Evolutionary conservation across 2,113 vertebrate species (phyloP).

Genomic region (Ptyas mucosa): DNA sequence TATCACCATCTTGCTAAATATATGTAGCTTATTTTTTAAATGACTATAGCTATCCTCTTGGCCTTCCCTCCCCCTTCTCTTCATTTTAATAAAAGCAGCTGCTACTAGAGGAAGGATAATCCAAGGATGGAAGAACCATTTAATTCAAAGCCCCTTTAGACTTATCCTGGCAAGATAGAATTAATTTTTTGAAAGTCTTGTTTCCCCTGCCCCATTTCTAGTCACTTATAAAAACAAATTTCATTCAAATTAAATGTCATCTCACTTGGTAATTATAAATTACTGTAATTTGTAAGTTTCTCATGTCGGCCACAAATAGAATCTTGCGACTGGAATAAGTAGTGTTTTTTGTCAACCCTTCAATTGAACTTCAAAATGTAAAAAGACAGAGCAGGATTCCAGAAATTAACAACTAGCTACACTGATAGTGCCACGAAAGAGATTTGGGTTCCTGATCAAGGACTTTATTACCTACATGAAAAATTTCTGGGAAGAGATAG

Average conservation of each 20-base stretch:
- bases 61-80: not conserved
- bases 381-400: not conserved
- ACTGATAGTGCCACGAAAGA: not conserved
- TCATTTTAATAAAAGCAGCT: not conserved
- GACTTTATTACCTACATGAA: not conserved
- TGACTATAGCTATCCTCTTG: not conserved
- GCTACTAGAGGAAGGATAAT: not conserved
- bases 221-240: not conserved
- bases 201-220: not conserved
- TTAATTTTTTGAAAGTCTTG: not conserved
- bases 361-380: not conserved
- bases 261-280: not conserved
- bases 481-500: not conserved
- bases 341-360: not conserved
- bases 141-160: not conserved
- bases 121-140: not conserved
- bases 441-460: not conserved
- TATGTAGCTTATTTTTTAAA: not conserved
- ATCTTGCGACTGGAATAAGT: not conserved
- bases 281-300: not conserved
- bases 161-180: not conserved
- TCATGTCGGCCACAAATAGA: not conserved
- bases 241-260: not conserved
- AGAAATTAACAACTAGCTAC: not conserved
- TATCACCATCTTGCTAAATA: not conserved